phyloP scores from a whole-genome alignment of 1,140 invertebrate species.

The Atopsyche davidsoni region DNA sequence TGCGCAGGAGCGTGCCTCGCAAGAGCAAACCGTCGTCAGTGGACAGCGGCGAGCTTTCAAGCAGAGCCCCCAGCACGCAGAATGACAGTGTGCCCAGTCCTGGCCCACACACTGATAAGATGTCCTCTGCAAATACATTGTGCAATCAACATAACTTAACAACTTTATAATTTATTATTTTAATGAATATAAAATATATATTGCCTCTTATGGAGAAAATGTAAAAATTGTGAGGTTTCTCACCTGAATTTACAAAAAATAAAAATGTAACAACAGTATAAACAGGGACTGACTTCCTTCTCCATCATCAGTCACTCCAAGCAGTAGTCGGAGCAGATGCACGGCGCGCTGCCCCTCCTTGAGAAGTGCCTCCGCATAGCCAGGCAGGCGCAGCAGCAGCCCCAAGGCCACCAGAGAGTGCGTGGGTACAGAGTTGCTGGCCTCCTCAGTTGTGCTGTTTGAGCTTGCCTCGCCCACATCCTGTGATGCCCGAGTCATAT shows the following conservation, averaged over 20 bases:
- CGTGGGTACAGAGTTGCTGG: conserved; percentile 61
- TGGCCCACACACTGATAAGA: conserved; percentile 54
- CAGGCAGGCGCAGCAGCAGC: conserved; percentile 77
- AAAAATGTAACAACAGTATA: conserved; percentile 1
- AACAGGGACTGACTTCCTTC: conserved; percentile 65
- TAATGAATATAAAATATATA: no score
- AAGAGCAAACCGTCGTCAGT: conserved; percentile 75
- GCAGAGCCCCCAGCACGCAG: conserved; percentile 72
- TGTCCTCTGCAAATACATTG: conserved; percentile 54
- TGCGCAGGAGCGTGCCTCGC: conserved; percentile 72
- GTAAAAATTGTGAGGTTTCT: no score
- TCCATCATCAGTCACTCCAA: conserved; percentile 86
- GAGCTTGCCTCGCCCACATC: conserved; percentile 23
- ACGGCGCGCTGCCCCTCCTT: conserved; percentile 78
- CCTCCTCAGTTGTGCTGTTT: conserved; percentile 32
- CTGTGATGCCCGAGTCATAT: no score
- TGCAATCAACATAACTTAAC: no score
- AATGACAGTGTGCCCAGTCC: conserved; percentile 84
- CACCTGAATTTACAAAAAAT: no score
- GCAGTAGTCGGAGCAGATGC: conserved; percentile 74
- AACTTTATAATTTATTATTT: no score
- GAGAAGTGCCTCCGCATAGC: conserved; percentile 82
- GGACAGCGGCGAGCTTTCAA: conserved; percentile 71
- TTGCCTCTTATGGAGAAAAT: no score
- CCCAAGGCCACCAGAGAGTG: conserved; percentile 88